Evolutionary conservation across 2,888 invertebrate species (phyloP).

Genomic region (Dermolepida albohirtum): DNA sequence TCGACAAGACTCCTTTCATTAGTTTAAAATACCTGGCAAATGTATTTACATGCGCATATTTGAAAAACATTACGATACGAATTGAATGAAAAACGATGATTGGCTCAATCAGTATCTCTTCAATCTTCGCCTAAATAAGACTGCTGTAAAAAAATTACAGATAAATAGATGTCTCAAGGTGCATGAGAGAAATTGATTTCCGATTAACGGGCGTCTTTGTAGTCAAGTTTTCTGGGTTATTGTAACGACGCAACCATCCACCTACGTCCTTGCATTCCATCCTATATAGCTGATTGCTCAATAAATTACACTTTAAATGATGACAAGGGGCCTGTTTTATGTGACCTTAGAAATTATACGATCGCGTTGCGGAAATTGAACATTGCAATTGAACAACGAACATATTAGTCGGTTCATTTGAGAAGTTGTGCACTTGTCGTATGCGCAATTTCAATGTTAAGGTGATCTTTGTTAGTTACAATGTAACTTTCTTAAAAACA

Average conservation of each 20-base stretch:
- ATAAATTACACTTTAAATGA: slow-evolving; percentile 11
- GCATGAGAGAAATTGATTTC: slow-evolving; percentile 8
- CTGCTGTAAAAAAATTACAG: too few relatives aligned
- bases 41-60: too few relatives aligned
- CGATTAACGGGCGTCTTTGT: slow-evolving; percentile 10
- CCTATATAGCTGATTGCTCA: slow-evolving; percentile 1
- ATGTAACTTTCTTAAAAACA: too few relatives aligned
- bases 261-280: slow-evolving; percentile 4
- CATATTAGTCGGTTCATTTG: slow-evolving; percentile 4
- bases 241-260: not conserved
- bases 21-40: too few relatives aligned
- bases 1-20: too few relatives aligned
- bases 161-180: too few relatives aligned
- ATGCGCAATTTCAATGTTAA: not conserved
- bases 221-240: not conserved
- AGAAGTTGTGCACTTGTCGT: not conserved
- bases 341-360: not conserved
- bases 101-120: too few relatives aligned
- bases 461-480: too few relatives aligned
- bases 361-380: slow-evolving; percentile 3
- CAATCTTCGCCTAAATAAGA: too few relatives aligned
- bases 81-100: too few relatives aligned
- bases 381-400: not conserved
- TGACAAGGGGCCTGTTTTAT: too few relatives aligned
- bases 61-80: too few relatives aligned